A percentile compares a stretch with the other conserved stretches of the same genome.
phyloP scores from a whole-genome alignment of 2,888 invertebrate genomes.

The Sarcophaga variegata region DNA sequence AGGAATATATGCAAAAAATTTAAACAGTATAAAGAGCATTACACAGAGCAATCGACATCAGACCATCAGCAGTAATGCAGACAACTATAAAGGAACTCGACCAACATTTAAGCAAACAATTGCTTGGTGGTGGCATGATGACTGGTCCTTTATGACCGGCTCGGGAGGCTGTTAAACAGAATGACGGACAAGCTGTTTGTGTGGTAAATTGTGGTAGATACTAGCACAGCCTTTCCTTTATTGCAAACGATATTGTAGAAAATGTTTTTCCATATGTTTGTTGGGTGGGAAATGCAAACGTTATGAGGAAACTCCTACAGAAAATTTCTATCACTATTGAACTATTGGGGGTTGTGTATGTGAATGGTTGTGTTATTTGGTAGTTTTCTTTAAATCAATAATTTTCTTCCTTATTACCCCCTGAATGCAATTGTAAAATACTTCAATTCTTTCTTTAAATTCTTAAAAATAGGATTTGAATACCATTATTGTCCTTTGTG shows the following conservation, averaged over 20 bases:
- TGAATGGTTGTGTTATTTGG: neutral
- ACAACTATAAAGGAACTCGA: neutral
- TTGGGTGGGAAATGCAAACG: neutral
- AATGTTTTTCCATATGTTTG: neutral
- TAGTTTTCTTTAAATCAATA: no score
- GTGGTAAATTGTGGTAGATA: conserved; percentile 20
- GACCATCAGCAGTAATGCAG: conserved; percentile 22
- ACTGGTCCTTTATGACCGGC: conserved; percentile 38
- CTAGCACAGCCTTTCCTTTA: conserved; percentile 8
- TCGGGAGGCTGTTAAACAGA: conserved; percentile 4
- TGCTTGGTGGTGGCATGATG: neutral
- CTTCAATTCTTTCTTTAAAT: no score
- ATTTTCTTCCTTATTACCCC: no score
- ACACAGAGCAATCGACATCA: conserved; percentile 22
- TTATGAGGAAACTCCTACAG: neutral
- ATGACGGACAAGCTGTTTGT: neutral
- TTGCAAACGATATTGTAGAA: conserved; percentile 23
- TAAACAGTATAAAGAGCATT: conserved; percentile 29
- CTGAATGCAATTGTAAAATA: no score
- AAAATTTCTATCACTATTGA: neutral
- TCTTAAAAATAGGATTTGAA: no score
- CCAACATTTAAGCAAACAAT: conserved; percentile 60
- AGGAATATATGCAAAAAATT: conserved; percentile 10
- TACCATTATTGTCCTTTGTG: no score
- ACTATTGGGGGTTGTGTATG: neutral